Evolutionary conservation across 2,888 invertebrate species (phyloP).

Genomic region (Diogma glabrata): DNA sequence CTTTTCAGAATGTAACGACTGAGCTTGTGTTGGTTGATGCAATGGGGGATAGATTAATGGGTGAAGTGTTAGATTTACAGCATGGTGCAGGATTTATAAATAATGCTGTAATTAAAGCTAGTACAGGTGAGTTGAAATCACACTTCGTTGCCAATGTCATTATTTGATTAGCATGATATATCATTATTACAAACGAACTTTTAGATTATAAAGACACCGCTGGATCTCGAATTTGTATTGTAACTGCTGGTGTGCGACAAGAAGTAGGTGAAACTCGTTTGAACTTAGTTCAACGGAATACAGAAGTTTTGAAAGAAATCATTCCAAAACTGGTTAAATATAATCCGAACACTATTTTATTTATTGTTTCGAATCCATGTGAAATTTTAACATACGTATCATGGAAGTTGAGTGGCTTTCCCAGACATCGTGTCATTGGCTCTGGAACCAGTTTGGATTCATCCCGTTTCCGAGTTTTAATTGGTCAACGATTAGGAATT

Average conservation of each 20-base stretch:
- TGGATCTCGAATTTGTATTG: conserved; percentile 72
- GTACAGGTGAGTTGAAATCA: too few species aligned
- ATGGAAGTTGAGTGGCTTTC: conserved; percentile 86
- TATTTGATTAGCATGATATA: too few species aligned
- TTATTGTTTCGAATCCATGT: conserved; percentile 87
- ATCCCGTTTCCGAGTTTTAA: conserved; percentile 76
- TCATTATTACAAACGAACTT: too few species aligned
- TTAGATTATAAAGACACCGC: conserved; percentile 64
- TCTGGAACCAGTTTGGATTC: conserved; percentile 91
- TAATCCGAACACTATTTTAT: conserved; percentile 73
- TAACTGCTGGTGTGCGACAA: conserved; percentile 87
- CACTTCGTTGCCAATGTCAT: too few species aligned
- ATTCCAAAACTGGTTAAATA: conserved; percentile 55
- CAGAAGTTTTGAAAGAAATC: conserved; percentile 75
- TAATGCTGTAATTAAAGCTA: conserved; percentile 66
- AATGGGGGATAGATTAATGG: conserved; percentile 69
- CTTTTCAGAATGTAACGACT: conserved; percentile 55
- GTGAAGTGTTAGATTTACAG: conserved; percentile 85
- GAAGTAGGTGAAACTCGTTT: conserved; percentile 81
- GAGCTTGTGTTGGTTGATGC: conserved; percentile 76
- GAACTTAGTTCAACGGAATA: conserved; percentile 79
- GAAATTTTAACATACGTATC: conserved; percentile 87
- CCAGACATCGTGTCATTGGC: conserved; percentile 77
- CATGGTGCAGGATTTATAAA: conserved; percentile 77
- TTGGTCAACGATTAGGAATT: conserved; percentile 70